Evolutionary conservation across 2,888 invertebrate genomes (phyloP), one percentile per base, ranked within the genome.

Genomic region (Drosophila parthenogenetica): DNA sequence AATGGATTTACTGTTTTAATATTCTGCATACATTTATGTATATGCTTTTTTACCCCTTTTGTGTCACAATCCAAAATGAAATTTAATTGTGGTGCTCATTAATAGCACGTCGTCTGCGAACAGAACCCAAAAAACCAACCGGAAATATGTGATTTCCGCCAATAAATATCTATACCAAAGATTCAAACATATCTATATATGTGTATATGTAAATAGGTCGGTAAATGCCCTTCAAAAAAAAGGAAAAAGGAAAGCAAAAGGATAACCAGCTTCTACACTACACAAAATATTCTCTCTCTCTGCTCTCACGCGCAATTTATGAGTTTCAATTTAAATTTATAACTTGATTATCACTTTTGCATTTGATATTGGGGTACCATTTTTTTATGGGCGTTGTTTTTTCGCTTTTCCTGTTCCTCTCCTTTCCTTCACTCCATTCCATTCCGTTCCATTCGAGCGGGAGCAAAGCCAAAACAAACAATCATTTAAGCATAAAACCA

Each of bases 81-180:
- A 83, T 83, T 86, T 81, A 82, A 82, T 82, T 82, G 83, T 86
- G 77, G 60, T 65, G 69, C 82, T 82, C 86, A 82, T 82, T 82
- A 82, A 82, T 71, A 67, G 79, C 78, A 62, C 67, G 67, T 78
- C 65, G 75, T 65, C 61, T 63, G 59, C 46, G 55, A 43, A 22
- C 49, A 46, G 29, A 13, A 17, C 40, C 45, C 64, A 50, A 57
- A 78, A 66, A 66, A 50, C 64, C 57, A 60, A 50, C 50, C 85
- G 85, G 84, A 85, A 82, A 85, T 85, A 74, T 82, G 85, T 82
- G 82, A 85, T 85, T 84, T 85, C 84, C 84, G 78, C 69, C 62
- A 78, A 80, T 87, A 87, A 87, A 85, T 87, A 73, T 65, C 50
- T 54, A 46, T 62, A 22, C 39, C 40, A 60, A 7, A 55, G 48